Evolutionary conservation across 2,113 vertebrate genomes (phyloP).

Genomic region (Hippocampus barbouri): DNA sequence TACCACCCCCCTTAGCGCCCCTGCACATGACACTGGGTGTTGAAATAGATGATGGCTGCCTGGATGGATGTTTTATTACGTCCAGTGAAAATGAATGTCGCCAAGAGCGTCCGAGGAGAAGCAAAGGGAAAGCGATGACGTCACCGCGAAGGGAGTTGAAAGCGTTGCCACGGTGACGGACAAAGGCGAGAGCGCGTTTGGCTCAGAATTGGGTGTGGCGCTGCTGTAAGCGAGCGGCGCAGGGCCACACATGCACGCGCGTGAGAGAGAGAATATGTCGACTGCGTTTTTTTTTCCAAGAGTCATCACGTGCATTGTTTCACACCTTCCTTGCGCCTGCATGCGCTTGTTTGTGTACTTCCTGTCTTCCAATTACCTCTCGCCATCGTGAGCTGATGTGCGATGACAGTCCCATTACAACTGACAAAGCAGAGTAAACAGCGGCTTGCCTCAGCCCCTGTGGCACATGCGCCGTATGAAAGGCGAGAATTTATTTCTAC

Average conservation of each 20-base stretch:
- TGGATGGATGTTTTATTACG: background rate
- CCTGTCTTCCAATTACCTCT: conserved; percentile 45
- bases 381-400: conserved; percentile 29
- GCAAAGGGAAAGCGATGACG: conserved; percentile 46
- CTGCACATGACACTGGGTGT: background rate
- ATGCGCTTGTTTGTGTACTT: conserved; percentile 12
- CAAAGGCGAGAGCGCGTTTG: conserved; percentile 38
- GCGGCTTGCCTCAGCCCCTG: background rate
- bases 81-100: background rate
- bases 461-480: background rate
- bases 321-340: conserved; percentile 19
- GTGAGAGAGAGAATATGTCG: conserved; percentile 4
- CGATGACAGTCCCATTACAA: conserved; percentile 49
- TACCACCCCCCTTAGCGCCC: background rate
- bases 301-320: background rate
- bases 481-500: conserved; percentile 4
- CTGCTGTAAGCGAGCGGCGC: conserved; percentile 30
- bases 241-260: background rate
- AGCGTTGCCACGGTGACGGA: conserved; percentile 59
- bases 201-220: conserved; percentile 46
- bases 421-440: conserved; percentile 32
- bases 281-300: conserved; percentile 5
- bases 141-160: conserved; percentile 48
- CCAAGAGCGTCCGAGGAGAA: conserved; percentile 16
- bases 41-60: background rate